These are phyloP conservation scores for Escarpia spicata DNA, from an alignment of 2,888 invertebrate species.

Conservation along the genomic window DNA sequence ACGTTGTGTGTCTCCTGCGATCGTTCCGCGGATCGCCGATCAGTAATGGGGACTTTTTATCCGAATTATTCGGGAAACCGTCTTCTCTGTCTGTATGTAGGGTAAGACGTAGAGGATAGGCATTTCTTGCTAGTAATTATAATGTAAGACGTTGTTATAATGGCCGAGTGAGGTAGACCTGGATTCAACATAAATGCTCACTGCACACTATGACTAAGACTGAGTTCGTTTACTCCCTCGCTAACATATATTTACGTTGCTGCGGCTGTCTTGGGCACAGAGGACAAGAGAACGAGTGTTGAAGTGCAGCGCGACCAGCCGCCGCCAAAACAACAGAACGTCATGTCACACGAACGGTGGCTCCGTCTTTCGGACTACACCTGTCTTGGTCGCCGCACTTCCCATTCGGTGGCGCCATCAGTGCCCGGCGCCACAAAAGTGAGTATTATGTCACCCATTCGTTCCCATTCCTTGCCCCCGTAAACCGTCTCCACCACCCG, in stretches of 20 bases:
- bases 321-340: neutral
- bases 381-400: neutral
- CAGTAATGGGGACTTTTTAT: too few species aligned
- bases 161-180: too few species aligned
- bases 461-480: neutral
- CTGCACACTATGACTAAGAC: neutral
- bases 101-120: too few species aligned
- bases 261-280: neutral
- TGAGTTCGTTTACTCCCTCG: neutral
- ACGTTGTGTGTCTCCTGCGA: too few species aligned
- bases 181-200: neutral
- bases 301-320: neutral
- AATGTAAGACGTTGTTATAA: too few species aligned
- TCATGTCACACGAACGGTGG: slow-evolving; percentile 9
- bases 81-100: too few species aligned
- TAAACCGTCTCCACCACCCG: too few species aligned
- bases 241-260: neutral
- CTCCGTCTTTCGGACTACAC: neutral
- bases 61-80: too few species aligned
- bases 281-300: neutral
- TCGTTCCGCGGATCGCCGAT: too few species aligned
- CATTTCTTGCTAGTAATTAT: too few species aligned
- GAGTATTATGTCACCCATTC: neutral
- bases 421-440: neutral
- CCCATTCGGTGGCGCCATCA: neutral